Conservation (phyloP, 2,888 invertebrate genomes). For the Crocallis elinguaria region DNA sequence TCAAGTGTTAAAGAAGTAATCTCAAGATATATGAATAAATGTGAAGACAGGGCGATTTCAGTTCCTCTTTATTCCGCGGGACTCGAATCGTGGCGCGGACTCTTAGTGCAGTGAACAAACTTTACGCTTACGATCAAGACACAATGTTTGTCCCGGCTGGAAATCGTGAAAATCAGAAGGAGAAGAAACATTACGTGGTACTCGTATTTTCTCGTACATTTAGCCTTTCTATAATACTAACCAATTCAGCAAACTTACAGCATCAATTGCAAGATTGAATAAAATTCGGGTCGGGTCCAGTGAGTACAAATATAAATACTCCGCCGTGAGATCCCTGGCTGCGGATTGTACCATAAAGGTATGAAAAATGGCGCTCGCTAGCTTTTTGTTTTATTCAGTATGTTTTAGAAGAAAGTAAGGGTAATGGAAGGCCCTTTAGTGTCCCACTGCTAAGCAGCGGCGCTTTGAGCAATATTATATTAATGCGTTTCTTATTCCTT, state of each 20-base stretch:
- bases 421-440: conserved; percentile 24
- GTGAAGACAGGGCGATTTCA: no score
- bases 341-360: conserved; percentile 23
- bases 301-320: neutral
- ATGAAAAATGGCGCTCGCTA: conserved; percentile 24
- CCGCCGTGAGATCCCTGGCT: conserved; percentile 9
- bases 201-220: no score
- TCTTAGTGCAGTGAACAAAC: no score
- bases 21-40: no score
- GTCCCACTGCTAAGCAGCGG: conserved; percentile 28
- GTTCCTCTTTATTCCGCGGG: no score
- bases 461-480: conserved; percentile 14
- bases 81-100: no score
- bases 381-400: conserved; percentile 37
- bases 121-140: no score
- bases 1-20: no score
- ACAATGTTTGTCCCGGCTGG: no score
- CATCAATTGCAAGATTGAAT: neutral
- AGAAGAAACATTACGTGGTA: no score
- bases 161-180: no score
- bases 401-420: conserved; percentile 17
- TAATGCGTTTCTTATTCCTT: conserved; percentile 19
- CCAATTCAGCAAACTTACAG: neutral
- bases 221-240: neutral
- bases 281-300: neutral